Base-by-base conservation (phyloP, 53 echinoderm and acorn worm genomes). In the Echinometra lucunter region DNA sequence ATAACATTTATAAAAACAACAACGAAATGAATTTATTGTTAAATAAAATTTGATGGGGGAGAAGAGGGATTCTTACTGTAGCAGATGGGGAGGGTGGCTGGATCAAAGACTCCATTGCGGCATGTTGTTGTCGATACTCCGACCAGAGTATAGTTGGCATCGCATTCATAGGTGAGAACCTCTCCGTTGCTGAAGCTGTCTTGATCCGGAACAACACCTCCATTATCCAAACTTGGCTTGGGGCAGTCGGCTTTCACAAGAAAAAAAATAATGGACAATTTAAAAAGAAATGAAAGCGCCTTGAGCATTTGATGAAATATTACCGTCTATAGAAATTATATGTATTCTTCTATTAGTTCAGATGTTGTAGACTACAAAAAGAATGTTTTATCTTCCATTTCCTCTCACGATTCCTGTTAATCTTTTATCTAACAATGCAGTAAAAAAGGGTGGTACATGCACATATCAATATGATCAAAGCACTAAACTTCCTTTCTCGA, bases 121-220 rank as follows among this genome's bases (percentile, higher is more conserved):
- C 94, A 95, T 4, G 95, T 92, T 47, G 92, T 88, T 16, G 92
- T 85, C 8, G 95, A 87, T 7, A 92, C 60, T 16, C 95, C 95
- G 27, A 92, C 92, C 88, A 95, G 55, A 4, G 88, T 88, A 44
- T 49, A 95, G 58, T 92, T 92, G 7, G 66, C 23, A 23, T 95
- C 25, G 38, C 95, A 95, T 16, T 42, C 1, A 47, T 92, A 95
- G 44, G 37, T 16, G 47, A 95, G 45, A 32, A 88, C 72, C 66
- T 91, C 69, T 70, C 91, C 91, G 47, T 91, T 91, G 5, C n/a
- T 63, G 21, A 38, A 91, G 16, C 28, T 19, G 3, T 2, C 3
- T 30, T 91, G 18, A 30, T 91, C 70, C 7, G 91, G 91, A 40
- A 0, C 16, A 0, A 91, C 45, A 9, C 12, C 28, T 63, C 91